These are phyloP conservation scores for Labeo rohita DNA, from an alignment of 2,113 vertebrate genomes.

Conservation along the genomic window DNA sequence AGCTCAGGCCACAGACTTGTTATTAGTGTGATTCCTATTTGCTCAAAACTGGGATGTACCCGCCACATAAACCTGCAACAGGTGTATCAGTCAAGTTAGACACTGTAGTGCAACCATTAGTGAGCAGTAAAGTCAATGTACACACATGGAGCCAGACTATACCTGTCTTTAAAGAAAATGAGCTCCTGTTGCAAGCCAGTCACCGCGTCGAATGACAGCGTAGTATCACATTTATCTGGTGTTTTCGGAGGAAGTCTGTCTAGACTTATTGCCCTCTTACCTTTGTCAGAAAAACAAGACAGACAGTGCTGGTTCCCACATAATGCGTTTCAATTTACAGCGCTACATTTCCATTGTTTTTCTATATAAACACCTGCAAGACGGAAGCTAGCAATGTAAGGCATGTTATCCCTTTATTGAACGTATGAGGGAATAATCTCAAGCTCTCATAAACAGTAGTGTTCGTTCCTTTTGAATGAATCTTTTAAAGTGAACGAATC, in stretches of 20 bases:
- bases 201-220: constrained; percentile 70
- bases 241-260: constrained; percentile 66
- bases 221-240: constrained; percentile 69
- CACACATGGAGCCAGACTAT: background rate
- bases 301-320: background rate
- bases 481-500: background rate
- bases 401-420: too few relatives aligned
- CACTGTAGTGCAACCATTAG: background rate
- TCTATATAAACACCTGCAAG: background rate
- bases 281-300: background rate
- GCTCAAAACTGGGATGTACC: constrained; percentile 63
- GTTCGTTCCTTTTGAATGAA: background rate
- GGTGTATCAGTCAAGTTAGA: background rate
- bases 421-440: background rate
- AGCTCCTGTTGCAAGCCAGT: constrained; percentile 67
- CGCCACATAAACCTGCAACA: constrained; percentile 71
- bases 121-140: background rate
- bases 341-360: background rate
- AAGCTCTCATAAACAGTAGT: background rate
- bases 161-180: constrained; percentile 74
- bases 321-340: background rate
- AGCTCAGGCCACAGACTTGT: constrained; percentile 66
- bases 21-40: constrained; percentile 63
- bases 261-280: constrained; percentile 44
- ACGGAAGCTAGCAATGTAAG: too few relatives aligned